A percentile compares a stretch with the other conserved stretches of the same genome.
These are phyloP conservation scores for Clytia hemisphaerica DNA, from an alignment of 30 jellyfish, hydroid and myxozoan genomes.

Conservation along the genomic window DNA sequence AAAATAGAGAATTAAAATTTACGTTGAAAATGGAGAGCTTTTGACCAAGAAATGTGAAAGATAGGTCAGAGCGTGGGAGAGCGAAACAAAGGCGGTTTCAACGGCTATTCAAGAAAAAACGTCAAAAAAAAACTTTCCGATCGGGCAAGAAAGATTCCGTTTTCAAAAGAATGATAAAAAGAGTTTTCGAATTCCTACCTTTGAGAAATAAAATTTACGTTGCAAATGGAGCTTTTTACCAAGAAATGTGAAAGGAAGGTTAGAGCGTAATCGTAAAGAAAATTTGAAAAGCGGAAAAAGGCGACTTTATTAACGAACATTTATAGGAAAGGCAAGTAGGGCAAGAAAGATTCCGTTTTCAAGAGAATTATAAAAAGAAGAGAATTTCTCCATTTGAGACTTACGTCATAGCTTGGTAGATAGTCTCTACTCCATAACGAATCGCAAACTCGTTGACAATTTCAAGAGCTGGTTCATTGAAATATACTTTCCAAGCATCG, in stretches of 20 bases:
- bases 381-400: background rate
- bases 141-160: background rate
- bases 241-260: no score
- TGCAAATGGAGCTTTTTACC: background rate
- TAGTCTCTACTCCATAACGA: constrained; percentile 91
- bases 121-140: background rate
- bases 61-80: background rate
- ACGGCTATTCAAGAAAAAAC: background rate
- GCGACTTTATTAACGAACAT: background rate
- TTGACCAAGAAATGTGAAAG: background rate
- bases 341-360: background rate
- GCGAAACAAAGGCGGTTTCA: background rate
- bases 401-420: constrained; percentile 98
- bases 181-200: background rate
- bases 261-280: no score
- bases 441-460: constrained; percentile 94
- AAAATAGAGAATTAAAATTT: background rate
- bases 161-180: background rate
- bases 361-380: background rate
- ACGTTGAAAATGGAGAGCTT: background rate
- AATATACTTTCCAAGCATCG: constrained; percentile 97
- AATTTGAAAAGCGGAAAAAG: background rate
- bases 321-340: background rate
- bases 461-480: constrained; percentile 94
- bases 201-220: background rate